Conservation (phyloP, 2,113 vertebrate species). For the Sapajus apella region DNA sequence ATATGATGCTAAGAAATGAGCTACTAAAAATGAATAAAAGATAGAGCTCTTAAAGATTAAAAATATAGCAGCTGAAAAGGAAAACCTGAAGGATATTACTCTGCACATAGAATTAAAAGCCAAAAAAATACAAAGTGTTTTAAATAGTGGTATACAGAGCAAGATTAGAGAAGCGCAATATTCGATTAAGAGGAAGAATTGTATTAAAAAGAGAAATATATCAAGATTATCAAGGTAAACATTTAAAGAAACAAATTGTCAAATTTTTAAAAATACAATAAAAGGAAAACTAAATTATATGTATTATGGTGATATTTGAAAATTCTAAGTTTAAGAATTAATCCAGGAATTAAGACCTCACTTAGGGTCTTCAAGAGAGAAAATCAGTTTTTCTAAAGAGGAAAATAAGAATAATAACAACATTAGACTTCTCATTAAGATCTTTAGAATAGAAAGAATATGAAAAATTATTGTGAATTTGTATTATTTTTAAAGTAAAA, state of each 20-base stretch:
- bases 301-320: neutral
- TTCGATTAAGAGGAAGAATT: neutral
- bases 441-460: neutral
- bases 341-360: too few species aligned
- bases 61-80: neutral
- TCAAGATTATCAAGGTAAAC: neutral
- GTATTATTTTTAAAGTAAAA: conserved; percentile 1
- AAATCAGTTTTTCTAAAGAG: neutral
- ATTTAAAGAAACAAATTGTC: neutral
- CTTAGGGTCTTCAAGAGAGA: neutral
- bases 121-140: neutral
- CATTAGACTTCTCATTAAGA: neutral
- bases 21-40: neutral
- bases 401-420: neutral
- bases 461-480: neutral
- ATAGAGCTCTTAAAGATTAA: neutral
- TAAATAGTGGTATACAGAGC: neutral
- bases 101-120: neutral
- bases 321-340: neutral
- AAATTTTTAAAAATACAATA: neutral
- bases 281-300: neutral
- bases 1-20: neutral
- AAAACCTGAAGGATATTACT: neutral
- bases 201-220: neutral
- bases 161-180: neutral